Base-by-base conservation (phyloP, 1,140 invertebrate genomes). In the Drosophila arizonae region DNA sequence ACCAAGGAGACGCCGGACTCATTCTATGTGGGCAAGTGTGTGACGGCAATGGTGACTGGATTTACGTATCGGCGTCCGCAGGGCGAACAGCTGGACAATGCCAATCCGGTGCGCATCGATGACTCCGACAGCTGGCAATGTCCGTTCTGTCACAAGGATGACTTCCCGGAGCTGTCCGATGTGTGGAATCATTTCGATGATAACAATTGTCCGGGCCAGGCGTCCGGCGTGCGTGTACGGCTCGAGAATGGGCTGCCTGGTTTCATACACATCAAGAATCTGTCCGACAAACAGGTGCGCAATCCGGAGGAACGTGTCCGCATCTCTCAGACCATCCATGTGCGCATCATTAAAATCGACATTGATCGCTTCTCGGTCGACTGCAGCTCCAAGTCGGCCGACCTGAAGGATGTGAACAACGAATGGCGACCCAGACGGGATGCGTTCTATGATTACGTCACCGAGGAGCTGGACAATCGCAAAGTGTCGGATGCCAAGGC, bases 151-250 rank as follows among this genome's bases (percentile, higher is more conserved):
- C 92, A 96, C 70, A 98, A 98, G 87, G 98, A 97, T 92, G 96
- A 98, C 90, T 99, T 99, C 82, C 96, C 97, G 0, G 98, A 99
- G 90, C 93, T 99, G 1, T 97, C 97, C 41, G 98, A 99, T 92
- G 97, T 99, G 4, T 99, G 98, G 98, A 98, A 98, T 93, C 98
- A 99, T 92, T 99, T 99, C 93, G 98, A 99, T 92, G 96, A 97
- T 45, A 97, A 96, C 36, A 95, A 96, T 21, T 99, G 99, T 93
- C 98, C 97, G 0, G 99, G 99, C 0, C 96, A 98, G 92, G 97
- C 98, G 1, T 96, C 96, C 0, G 99, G 99, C 1, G 95, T 99
- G 0, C 94, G 96, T 64, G 93, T 98, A 1, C 94, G 96, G 0
- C 92, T 99, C 0, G 99, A 99, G 87, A 99, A 99, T 92, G 97